A percentile compares a stretch with the other conserved stretches of the same genome.
phyloP scores from a whole-genome alignment of 2,113 vertebrate genomes.

The Nothoprocta perdicaria region DNA sequence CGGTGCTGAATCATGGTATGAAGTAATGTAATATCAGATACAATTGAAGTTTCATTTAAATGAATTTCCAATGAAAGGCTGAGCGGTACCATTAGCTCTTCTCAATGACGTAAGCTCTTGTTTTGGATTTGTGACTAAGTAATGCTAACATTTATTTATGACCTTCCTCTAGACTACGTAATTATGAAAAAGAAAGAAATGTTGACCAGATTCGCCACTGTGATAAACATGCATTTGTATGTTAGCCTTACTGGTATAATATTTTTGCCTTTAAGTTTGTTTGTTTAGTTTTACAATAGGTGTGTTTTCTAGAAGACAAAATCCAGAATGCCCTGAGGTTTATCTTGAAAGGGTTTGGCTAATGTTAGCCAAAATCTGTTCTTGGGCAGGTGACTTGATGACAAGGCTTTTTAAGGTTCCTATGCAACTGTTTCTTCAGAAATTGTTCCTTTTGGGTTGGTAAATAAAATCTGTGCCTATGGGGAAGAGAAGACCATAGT shows the following conservation, averaged over 20 bases:
- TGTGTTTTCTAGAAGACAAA: background rate
- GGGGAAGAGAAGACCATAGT: background rate
- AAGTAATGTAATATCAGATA: background rate
- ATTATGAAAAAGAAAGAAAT: background rate
- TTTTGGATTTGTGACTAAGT: background rate
- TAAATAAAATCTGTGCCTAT: background rate
- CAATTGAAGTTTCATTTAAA: background rate
- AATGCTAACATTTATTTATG: background rate
- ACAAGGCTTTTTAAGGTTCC: background rate
- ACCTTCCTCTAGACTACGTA: background rate
- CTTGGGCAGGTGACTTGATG: background rate
- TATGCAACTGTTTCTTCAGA: background rate
- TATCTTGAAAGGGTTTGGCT: background rate
- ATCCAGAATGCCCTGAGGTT: background rate
- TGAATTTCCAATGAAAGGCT: background rate
- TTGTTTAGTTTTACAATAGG: background rate
- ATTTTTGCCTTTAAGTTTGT: background rate
- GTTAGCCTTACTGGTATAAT: background rate
- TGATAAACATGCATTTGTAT: background rate
- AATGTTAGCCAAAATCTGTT: background rate
- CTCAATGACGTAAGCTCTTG: background rate
- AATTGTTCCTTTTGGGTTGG: background rate
- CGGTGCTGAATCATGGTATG: background rate
- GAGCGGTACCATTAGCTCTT: background rate
- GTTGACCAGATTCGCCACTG: background rate